Evolutionary conservation across 1,140 invertebrate species (phyloP), one percentile per base, ranked within the genome.

Genomic region (Hydropsyche tenuis): DNA sequence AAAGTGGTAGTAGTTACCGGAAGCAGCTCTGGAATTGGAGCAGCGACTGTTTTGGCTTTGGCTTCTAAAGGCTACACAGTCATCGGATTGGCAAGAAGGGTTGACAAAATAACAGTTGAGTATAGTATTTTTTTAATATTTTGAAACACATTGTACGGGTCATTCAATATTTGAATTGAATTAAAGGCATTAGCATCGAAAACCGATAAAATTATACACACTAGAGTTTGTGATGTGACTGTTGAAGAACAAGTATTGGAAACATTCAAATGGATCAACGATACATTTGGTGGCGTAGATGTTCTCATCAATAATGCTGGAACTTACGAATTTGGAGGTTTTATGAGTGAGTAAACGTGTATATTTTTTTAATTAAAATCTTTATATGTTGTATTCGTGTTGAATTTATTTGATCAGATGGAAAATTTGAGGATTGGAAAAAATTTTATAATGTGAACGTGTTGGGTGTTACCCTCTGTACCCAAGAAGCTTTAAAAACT

Each of bases 251-350:
- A 92, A 0, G 88, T 94, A 46, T 78, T 87, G 11, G 81, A 82
- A 16, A 87, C 90, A 48, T 94, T 94, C 78, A 79, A 87, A 69
- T 88, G 86, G 85, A 85, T 89, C 12, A 85, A 88, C 51, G 80
- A 86, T 9, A 86, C 86, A 0, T 81, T 90, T 30, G 90, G 89
- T 3, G 87, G 88, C 14, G 83, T 92, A 0, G 88, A 93, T 78
- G 82, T 94, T 1, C 83, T 93, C 53, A 83, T 94, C 25, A 94
- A 94, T 79, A 93, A 92, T 79, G 92, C 93, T 1, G 93, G 90
- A 1, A 78, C 89, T 0, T 77, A 85, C 4, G 73, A 79, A 22
- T 48, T 68, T 3, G 81, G 79, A 3, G 75, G 78, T 76, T 86
- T 80, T 73, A 78, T 72, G 16, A 84, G 82, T 76, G 82, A 25